Conservation (phyloP, 2,113 vertebrate species). For the Hyperoodon ampullatus region DNA sequence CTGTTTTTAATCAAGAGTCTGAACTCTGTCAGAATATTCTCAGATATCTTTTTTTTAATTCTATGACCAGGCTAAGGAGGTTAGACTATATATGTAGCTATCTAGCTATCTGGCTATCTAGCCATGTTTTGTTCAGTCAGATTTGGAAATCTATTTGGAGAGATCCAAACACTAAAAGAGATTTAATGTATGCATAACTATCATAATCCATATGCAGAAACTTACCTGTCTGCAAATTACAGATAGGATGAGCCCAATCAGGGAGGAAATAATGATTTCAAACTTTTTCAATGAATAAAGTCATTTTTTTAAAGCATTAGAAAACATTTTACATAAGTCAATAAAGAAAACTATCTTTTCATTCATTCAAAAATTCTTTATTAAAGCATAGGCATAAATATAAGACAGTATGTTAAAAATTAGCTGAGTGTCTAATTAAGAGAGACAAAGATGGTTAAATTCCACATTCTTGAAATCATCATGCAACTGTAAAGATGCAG, state of each 20-base stretch:
- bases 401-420: neutral
- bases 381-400: neutral
- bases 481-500: neutral
- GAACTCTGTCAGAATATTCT: slow-evolving; percentile 19
- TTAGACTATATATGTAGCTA: neutral
- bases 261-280: slow-evolving; percentile 8
- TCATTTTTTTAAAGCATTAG: slow-evolving; percentile 25
- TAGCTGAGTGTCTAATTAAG: neutral
- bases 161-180: neutral
- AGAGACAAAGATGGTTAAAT: neutral
- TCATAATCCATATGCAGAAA: neutral
- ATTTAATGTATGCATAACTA: neutral
- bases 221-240: slow-evolving; percentile 19
- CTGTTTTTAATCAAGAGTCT: slow-evolving; percentile 61
- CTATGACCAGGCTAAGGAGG: neutral
- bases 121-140: neutral
- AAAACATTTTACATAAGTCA: neutral
- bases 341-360: slow-evolving; percentile 20
- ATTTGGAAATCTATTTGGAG: neutral
- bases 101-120: neutral
- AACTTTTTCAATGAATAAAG: slow-evolving; percentile 43
- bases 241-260: neutral
- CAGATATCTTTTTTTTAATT: neutral
- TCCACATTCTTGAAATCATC: neutral
- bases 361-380: neutral